Evolutionary conservation across 2,888 invertebrate species (phyloP), one percentile per base, ranked within the genome.

Genomic region (Cancer borealis): DNA sequence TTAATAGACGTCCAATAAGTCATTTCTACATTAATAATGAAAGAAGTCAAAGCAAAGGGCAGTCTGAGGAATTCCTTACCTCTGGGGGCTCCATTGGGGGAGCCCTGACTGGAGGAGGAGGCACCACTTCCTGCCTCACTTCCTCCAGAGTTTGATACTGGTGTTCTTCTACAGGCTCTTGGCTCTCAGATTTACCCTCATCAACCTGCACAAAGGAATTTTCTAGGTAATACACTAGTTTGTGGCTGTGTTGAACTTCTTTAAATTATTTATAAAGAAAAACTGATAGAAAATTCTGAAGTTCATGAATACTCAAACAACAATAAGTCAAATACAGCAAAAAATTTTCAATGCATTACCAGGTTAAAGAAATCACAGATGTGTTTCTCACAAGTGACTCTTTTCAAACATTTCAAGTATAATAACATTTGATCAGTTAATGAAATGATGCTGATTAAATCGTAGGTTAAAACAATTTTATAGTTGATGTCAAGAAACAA

Each of bases 131-230:
- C 79, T 92, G 91, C 79, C 93, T 93, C n/a, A 93, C 95, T 46
- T 95, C 95, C 88, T 95, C 95, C 14, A 95, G 91, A 46, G 95
- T 95, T 88, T 95, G 95, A 73, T 95, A 95, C 47, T 95, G 93
- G 89, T 90, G 95, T 1, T 95, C 93, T 10, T 94, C 92, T 14
- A 93, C n/a, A n/a, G 91, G 8, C 30, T 93, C 93, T n/a, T 92
- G 39, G 45, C 54, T 92, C 87, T 92, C 92, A 12, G 39, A 3
- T 39, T 84, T 30, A 84, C 90, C 92, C 12, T 92, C 94, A 66
- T 54, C 92, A 84, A 94, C 94, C 94, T 94, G n/a, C 0, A 45
- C 46, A 47, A 88, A 46, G 46, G 14, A 14, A n/a, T 3, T 47
- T 39, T 54, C 12, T 54, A 8, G 54, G 54, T 54, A 14, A 54